Evolutionary conservation across 2,888 invertebrate species (phyloP), one percentile per base, ranked within the genome.

Genomic region (Eucriotettix oculatus): DNA sequence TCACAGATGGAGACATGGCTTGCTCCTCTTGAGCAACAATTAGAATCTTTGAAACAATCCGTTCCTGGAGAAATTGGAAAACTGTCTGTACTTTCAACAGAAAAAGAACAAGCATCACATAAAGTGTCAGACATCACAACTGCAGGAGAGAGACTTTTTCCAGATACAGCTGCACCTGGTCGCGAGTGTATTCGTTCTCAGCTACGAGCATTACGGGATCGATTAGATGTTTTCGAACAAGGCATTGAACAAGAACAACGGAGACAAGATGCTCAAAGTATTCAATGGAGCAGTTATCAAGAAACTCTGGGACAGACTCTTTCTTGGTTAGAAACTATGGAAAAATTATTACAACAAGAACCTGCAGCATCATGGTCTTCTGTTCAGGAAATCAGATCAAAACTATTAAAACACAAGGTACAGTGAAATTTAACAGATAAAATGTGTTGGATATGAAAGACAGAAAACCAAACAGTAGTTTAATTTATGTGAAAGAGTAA

Each of bases 131-230:
- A 84, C 52, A 74, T 93, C 16, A 85, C 86, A 14, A 79, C 84
- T 5, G 80, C 87, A 0, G 92, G 92, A 3, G 96, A 97, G 69
- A 86, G 87, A 71, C 82, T 96, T n/a, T 80, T 93, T 63, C 90
- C 94, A 0, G 92, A 93, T 72, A 97, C 95, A 2, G 90, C 94
- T 11, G 87, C 95, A 0, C 85, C 86, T 66, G 96, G 96, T 0
- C 81, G 96, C 63, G 96, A 97, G 72, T 82, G 80, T 58, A 86
- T 96, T 60, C 81, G 96, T n/a, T 83, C 86, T 65, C 90, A 94
- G 71, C 76, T 95, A 61, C 80, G 91, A 68, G 78, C 81, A 41
- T 80, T 90, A 16, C 81, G 91, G 67, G 89, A 91, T 69, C 79
- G 89, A 69, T 95, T 93, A 91, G 95, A 96, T 68, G 83, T 81